Conservation (phyloP, 2,888 invertebrate species). For the Ethmia dodecea region DNA sequence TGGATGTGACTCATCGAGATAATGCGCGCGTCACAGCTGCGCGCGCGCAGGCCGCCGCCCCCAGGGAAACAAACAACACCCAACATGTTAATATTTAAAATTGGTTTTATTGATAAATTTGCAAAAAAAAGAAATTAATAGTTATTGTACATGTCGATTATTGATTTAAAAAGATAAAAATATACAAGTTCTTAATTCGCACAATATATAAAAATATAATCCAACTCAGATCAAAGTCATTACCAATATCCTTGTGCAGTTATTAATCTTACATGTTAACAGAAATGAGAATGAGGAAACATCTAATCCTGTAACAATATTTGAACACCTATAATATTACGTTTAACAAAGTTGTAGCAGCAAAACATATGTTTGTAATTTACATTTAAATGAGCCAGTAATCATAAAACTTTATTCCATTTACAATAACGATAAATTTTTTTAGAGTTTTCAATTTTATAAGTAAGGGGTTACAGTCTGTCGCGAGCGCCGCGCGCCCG, state of each 20-base stretch:
- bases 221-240: slow-evolving; percentile 74
- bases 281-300: slow-evolving; percentile 66
- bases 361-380: slow-evolving; percentile 64
- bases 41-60: slow-evolving; percentile 6
- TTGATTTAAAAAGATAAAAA: slow-evolving; percentile 72
- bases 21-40: slow-evolving; percentile 8
- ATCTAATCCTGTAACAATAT: slow-evolving; percentile 74
- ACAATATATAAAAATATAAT: slow-evolving; percentile 73
- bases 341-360: slow-evolving; percentile 72
- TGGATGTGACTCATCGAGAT: slow-evolving; percentile 43
- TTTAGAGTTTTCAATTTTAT: slow-evolving; percentile 51
- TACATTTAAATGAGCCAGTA: slow-evolving; percentile 69
- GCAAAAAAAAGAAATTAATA: slow-evolving; percentile 70
- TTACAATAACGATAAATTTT: slow-evolving; percentile 70
- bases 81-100: slow-evolving; percentile 63
- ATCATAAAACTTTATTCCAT: slow-evolving; percentile 68
- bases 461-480: slow-evolving; percentile 50
- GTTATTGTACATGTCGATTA: slow-evolving; percentile 75
- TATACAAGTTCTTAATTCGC: slow-evolving; percentile 72
- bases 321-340: slow-evolving; percentile 73
- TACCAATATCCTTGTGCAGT: slow-evolving; percentile 78
- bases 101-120: slow-evolving; percentile 75
- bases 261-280: slow-evolving; percentile 63
- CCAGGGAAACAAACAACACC: slow-evolving; percentile 40
- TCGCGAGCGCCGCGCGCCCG: slow-evolving; percentile 12